Evolutionary conservation across 2,113 vertebrate genomes (phyloP), one percentile per base, ranked within the genome.

Genomic region (Amblyopsis rosae): DNA sequence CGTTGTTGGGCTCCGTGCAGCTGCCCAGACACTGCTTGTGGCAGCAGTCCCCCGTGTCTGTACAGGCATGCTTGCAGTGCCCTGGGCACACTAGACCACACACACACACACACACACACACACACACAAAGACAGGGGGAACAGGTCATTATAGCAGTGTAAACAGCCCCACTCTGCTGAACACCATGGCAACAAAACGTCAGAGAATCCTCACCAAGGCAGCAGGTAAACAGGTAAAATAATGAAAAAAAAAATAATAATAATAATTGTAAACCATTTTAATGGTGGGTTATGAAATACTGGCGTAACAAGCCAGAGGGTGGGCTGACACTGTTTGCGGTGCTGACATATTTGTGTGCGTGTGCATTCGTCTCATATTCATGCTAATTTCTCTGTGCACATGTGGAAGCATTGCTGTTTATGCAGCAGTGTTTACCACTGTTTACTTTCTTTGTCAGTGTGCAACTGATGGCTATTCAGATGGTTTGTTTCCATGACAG

Each of bases 11-110:
- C 0, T 92, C 91, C 0, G 88, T 93, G 82, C 97, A 99, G 93
- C 95, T 92, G 50, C 96, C 98, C 82, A 99, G 83, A 86, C 98
- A 99, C 84, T 99, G 95, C 0, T 92, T 91, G 81, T 99, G 96
- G 88, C 98, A 99, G 35, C 97, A 99, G 84, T 97, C 93, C 0
- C 93, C 94, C 11, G 77, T 77, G 77, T 96, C 94, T 0, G 94
- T 96, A 54, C 97, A 99, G 0, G 95, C 95, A 0, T 94, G 94
- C 59, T 93, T 95, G 55, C 98, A 99, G 0, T 86, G 83, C 3
- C 90, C 89, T 0, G 95, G 96, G 87, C 97, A 99, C 66, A 95
- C 98, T 98, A 92, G 59, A 70, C 59, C 41, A 82, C 81, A 87
- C n/a, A 86, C 53, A 90, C 64, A 80, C 12, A 70, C 41, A 82